phyloP scores from a whole-genome alignment of 2,797 vertebrate genomes.

The Pantherophis alleghaniensis region DNA sequence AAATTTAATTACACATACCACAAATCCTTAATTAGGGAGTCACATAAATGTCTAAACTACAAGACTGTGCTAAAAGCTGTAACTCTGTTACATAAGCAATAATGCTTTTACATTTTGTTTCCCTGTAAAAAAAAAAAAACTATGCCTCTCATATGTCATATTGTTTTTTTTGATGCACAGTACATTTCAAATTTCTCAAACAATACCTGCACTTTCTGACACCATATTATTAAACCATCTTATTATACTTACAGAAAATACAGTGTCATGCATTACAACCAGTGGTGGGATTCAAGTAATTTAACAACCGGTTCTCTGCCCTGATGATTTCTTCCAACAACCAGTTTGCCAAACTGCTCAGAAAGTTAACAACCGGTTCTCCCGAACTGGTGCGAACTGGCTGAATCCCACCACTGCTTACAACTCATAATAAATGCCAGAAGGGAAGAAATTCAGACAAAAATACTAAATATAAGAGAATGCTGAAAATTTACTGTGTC shows the following conservation, averaged over 20 bases:
- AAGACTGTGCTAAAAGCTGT: not conserved
- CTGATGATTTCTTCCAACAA: too few species aligned
- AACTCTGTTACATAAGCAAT: not conserved
- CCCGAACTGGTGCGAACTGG: too few species aligned
- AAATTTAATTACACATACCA: not conserved
- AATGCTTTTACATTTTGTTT: not conserved
- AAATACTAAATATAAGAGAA: not conserved
- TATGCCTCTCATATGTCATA: not conserved
- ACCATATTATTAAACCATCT: not conserved
- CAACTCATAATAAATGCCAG: not conserved
- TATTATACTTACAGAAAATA: not conserved
- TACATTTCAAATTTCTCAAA: not conserved
- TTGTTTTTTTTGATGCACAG: not conserved
- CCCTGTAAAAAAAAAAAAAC: not conserved
- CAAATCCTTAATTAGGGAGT: not conserved
- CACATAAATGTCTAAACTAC: not conserved
- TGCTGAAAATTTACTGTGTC: not conserved
- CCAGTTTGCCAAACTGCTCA: too few species aligned
- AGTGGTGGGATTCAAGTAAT: too few species aligned
- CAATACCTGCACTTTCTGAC: not conserved
- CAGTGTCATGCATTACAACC: not conserved
- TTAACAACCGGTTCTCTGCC: too few species aligned
- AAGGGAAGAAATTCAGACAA: not conserved
- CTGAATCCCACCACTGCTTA: not conserved
- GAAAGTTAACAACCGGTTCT: too few species aligned